Conservation (phyloP, 2,888 invertebrate species). For the Oscheius sp. region DNA sequence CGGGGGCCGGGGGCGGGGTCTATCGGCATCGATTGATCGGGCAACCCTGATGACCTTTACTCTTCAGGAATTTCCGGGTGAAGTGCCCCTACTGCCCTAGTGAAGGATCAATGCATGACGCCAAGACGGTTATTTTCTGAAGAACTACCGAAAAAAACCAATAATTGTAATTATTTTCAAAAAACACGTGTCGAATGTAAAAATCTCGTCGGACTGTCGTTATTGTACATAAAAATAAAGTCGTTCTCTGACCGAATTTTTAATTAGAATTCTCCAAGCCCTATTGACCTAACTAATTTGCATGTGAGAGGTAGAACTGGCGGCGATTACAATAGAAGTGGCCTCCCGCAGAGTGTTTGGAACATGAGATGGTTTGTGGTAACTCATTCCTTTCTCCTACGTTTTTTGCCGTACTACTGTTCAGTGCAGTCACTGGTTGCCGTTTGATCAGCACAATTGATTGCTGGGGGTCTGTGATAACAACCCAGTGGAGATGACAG, state of each 20-base stretch:
- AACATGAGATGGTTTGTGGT: neutral
- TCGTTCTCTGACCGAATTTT: too few species aligned
- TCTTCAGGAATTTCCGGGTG: conserved; percentile 30
- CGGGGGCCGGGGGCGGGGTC: conserved; percentile 21
- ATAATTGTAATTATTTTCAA: neutral
- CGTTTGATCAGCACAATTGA: conserved; percentile 17
- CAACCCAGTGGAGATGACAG: conserved; percentile 9
- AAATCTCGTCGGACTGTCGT: too few species aligned
- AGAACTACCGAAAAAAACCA: neutral
- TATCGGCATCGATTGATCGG: conserved; percentile 21
- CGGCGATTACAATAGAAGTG: conserved; percentile 24
- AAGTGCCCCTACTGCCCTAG: conserved; percentile 99
- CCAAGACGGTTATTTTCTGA: conserved; percentile 85
- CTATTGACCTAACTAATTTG: conserved; percentile 26
- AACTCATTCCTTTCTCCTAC: neutral
- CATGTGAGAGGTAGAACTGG: conserved; percentile 14
- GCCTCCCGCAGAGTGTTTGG: conserved; percentile 15
- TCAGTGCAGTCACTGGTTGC: neutral
- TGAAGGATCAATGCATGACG: conserved; percentile 91
- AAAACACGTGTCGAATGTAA: neutral
- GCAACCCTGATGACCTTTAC: conserved; percentile 37
- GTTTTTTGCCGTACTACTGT: neutral
- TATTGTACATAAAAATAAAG: too few species aligned
- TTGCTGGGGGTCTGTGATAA: conserved; percentile 15
- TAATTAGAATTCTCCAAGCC: conserved; percentile 2